Conservation (phyloP, 1,140 invertebrate species). For the Caenorhabditis latens region DNA sequence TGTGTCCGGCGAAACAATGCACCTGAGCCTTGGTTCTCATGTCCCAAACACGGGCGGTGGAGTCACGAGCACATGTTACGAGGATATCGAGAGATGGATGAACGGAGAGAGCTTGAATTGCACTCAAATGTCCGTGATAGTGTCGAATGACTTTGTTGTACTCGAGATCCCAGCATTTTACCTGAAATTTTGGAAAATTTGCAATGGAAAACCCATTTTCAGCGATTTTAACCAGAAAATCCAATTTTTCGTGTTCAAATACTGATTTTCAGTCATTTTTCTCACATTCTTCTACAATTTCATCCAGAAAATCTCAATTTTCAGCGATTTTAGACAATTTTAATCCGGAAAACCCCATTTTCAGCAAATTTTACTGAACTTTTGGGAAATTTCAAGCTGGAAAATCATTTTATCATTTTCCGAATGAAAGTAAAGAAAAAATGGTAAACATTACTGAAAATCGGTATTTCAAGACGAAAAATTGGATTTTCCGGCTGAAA, state of each 20-base stretch:
- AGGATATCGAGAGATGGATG: constrained; percentile 97
- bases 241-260: no score
- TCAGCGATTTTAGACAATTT: no score
- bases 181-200: constrained; percentile 78
- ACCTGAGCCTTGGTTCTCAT: constrained; percentile 99
- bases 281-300: no score
- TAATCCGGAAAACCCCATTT: no score
- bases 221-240: no score
- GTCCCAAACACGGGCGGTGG: constrained; percentile 94
- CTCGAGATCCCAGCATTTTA: constrained; percentile 99
- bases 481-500: neutral
- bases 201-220: neutral
- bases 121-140: constrained; percentile 98
- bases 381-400: no score
- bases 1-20: constrained; percentile 94
- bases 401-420: no score
- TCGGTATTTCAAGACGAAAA: neutral
- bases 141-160: constrained; percentile 98
- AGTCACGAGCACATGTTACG: constrained; percentile 92
- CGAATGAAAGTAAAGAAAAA: no score
- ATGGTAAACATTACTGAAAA: no score
- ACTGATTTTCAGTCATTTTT: no score
- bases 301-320: no score
- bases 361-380: no score
- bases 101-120: constrained; percentile 91